Base-by-base conservation (phyloP, 2,797 vertebrate genomes). In the Epinephelus awoara region DNA sequence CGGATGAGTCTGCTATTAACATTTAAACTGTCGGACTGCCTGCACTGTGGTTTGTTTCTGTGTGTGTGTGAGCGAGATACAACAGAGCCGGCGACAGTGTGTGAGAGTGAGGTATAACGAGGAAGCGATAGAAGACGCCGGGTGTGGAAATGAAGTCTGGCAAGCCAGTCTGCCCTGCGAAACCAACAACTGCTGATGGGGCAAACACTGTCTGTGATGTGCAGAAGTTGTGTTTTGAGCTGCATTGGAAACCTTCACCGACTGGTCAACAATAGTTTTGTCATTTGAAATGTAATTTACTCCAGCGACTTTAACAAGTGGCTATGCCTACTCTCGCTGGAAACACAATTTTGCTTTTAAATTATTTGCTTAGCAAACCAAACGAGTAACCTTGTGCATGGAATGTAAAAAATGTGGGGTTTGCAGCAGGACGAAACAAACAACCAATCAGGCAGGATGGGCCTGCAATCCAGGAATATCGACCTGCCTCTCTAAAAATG, bases 91-190 rank as follows among this genome's bases (percentile, higher is more conserved):
- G 21, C 14, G 21, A 56, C 55, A 54, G 58, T 19, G 49, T 40
- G 15, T 52, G 46, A 42, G 34, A 51, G n/a, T 49, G 59, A 70
- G 21, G 40, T 50, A 47, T 18, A 46, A 69, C 19, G n/a, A 23
- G 12, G 29, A 12, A 52, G 42, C 12, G 59, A 70, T 56, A 12
- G 54, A 44, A 49, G 47, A 67, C 0, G 2, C 52, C 34, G 46
- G 67, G 75, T 66, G 58, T 85, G 69, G 72, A 86, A 50, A 77
- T 80, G 55, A 82, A 72, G 69, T 84, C 65, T 63, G 70, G 72
- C 73, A 77, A 72, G 49, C 21, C 63, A 56, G 58, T 63, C 59
- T 68, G 44, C 49, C 38, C 50, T 17, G 18, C 40, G 50, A 62
- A 62, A 67, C 51, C 59, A 29, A 66, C 64, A 67, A n/a, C 62